Conservation (phyloP, 2,888 invertebrate genomes). For the Cerastis rubricosa region DNA sequence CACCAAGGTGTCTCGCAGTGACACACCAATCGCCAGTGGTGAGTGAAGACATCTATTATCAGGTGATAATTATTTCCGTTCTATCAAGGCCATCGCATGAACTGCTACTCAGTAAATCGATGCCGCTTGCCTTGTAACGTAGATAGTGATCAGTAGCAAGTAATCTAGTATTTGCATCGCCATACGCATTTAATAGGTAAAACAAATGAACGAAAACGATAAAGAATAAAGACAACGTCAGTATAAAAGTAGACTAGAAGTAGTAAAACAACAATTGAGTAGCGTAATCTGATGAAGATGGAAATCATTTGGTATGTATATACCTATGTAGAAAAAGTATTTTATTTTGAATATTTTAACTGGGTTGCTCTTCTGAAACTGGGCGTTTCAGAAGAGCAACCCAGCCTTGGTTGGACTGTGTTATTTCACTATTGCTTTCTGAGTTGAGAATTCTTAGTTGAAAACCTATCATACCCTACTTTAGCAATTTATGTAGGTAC, state of each 20-base stretch:
- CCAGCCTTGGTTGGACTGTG: not conserved
- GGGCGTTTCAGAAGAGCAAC: not conserved
- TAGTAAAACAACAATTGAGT: conserved; percentile 32
- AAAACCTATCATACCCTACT: not conserved
- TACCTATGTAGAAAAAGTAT: conserved; percentile 6
- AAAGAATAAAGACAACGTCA: not conserved
- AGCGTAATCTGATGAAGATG: conserved; percentile 9
- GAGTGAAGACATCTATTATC: conserved; percentile 91
- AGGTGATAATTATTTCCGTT: conserved; percentile 89
- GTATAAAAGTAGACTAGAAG: conserved; percentile 17
- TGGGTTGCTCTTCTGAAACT: no score
- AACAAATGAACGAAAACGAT: conserved; percentile 8
- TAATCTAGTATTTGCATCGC: conserved; percentile 37
- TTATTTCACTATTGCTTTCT: not conserved
- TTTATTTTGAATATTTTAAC: not conserved
- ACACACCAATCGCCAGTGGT: conserved; percentile 88
- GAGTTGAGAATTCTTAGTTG: not conserved
- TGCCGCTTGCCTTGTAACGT: conserved; percentile 68
- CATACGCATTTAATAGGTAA: conserved; percentile 15
- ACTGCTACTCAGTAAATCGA: conserved; percentile 78
- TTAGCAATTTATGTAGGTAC: no score
- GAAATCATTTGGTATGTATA: conserved; percentile 9
- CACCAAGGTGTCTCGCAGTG: conserved; percentile 85
- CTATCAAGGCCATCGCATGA: conserved; percentile 87
- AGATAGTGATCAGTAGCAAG: conserved; percentile 56